A percentile compares a stretch with the other conserved stretches of the same genome.
phyloP scores from a whole-genome alignment of 2,797 vertebrate species.

The Pogonophryne albipinna region DNA sequence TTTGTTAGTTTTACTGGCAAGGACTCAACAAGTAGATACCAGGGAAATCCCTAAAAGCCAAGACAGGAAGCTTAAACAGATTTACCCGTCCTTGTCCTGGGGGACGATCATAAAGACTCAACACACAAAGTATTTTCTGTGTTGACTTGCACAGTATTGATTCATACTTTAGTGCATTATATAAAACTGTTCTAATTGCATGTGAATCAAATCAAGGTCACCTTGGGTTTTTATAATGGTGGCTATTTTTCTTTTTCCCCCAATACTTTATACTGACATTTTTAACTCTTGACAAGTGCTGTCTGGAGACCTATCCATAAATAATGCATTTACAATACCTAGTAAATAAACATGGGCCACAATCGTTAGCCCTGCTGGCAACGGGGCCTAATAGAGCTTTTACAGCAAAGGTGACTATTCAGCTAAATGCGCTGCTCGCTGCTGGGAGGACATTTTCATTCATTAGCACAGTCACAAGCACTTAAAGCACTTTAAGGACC shows the following conservation, averaged over 20 bases:
- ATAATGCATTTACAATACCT: constrained; percentile 99
- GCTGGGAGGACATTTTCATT: constrained; percentile 97
- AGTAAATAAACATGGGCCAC: constrained; percentile 97
- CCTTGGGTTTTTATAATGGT: constrained; percentile 94
- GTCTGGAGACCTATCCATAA: constrained; percentile 95
- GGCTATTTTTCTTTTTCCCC: constrained; percentile 86
- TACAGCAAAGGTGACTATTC: constrained; percentile 99
- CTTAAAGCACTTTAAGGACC: constrained; percentile 99
- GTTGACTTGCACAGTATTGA: constrained; percentile 81
- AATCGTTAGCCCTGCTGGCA: constrained; percentile 95
- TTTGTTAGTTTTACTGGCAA: constrained; percentile 47
- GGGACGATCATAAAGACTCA: constrained; percentile 73
- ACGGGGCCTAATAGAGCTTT: constrained; percentile 94
- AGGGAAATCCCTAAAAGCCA: constrained; percentile 58
- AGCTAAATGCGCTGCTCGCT: constrained; percentile 95
- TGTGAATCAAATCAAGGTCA: constrained; percentile 90
- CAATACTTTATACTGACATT: constrained; percentile 92
- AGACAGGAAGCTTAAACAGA: constrained; percentile 55
- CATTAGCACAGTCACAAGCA: constrained; percentile 98
- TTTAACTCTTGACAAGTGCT: constrained; percentile 95
- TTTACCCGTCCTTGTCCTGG: constrained; percentile 77
- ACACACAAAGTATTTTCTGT: constrained; percentile 71
- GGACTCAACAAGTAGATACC: constrained; percentile 46
- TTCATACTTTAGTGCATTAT: constrained; percentile 86
- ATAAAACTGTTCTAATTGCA: constrained; percentile 94